These are phyloP conservation scores for Campoplex capitator DNA, from an alignment of 2,888 invertebrate genomes.

Conservation along the genomic window DNA sequence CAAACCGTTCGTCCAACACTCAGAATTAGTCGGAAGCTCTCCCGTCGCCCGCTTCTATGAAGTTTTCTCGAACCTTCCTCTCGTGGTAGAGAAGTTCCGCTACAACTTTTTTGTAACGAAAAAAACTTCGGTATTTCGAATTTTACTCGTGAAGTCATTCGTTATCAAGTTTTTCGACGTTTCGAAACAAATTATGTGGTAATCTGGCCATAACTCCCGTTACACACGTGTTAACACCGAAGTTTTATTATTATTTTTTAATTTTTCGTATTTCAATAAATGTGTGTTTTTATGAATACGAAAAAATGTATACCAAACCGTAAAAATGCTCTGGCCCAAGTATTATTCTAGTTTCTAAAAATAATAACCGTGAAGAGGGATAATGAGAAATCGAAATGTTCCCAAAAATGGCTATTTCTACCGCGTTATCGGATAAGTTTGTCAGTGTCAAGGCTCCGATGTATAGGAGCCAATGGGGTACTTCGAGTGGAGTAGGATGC, in stretches of 20 bases:
- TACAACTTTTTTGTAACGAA: slow-evolving; percentile 1
- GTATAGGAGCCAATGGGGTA: slow-evolving; percentile 28
- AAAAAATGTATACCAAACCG: background rate
- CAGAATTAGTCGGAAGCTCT: background rate
- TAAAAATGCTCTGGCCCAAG: background rate
- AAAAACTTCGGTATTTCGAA: background rate
- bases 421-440: slow-evolving; percentile 22
- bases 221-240: background rate
- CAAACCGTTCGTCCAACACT: background rate
- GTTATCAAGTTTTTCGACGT: background rate
- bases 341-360: background rate
- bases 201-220: background rate
- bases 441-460: background rate
- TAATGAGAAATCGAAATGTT: slow-evolving; percentile 3
- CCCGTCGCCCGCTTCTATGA: background rate
- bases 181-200: background rate
- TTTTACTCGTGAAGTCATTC: background rate
- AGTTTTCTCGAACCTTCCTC: background rate
- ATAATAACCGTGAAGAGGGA: background rate
- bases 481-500: slow-evolving; percentile 67
- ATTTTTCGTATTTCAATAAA: background rate
- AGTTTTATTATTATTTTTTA: background rate
- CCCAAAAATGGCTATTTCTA: slow-evolving; percentile 2
- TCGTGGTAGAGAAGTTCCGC: background rate
- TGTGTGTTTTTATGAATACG: no score